Evolutionary conservation across 2,797 vertebrate genomes (phyloP), one percentile per base, ranked within the genome.

Genomic region (Ambastaia sidthimunki): DNA sequence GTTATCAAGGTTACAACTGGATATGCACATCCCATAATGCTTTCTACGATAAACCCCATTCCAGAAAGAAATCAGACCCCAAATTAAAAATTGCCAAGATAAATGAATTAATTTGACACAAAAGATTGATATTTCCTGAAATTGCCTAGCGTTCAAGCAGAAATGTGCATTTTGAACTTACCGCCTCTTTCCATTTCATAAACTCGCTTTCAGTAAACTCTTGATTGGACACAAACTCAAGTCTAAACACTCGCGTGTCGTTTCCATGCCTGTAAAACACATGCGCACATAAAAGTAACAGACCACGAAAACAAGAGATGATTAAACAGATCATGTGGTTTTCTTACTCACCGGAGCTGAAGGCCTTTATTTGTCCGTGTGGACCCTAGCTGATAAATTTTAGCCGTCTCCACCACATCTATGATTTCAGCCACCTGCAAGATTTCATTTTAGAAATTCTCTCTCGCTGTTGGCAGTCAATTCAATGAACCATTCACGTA

Each of bases 141-240:
- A n/a, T 19, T 54, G 50, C 0, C 13, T 62, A 28, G 25, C 7
- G 25, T 28, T 59, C 2, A 41, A 55, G 2, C 31, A 10, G 19
- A 59, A 59, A 44, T 21, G 12, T 11, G 41, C 9, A 44, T 44
- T 44, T 44, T 44, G 10, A 73, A 94, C 97, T 95, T 88, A 99
- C 98, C 41, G 98, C 98, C 88, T 99, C 98, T 89, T 96, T 99
- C 98, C 98, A 99, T 89, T 99, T 99, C 96, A 99, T 98, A 85
- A 99, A 99, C 87, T 99, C 98, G 7, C 91, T 98, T 89, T 99
- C 98, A 81, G 97, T 96, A 82, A 99, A 99, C 86, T 99, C 98
- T 84, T 99, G 98, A 94, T 99, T 99, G 3, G 98, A 99, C 86
- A 99, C 98, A 85, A 99, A 99, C 87, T 99, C 98, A 4, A 99